Conservation (phyloP, 2,113 vertebrate species). For the Ariopsis seemanni region DNA sequence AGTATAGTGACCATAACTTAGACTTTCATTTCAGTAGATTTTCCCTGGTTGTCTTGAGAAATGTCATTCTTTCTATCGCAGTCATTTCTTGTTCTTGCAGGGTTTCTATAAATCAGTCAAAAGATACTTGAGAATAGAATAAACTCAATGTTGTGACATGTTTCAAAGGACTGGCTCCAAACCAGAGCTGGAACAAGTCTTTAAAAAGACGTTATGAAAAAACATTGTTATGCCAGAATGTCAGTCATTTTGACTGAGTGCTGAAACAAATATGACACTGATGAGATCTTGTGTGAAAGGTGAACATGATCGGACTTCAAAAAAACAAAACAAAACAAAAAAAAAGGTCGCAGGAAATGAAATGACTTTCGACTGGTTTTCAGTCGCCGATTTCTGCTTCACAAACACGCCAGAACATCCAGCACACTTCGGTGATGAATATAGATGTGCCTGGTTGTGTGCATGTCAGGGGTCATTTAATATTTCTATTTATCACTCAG, state of each 20-base stretch:
- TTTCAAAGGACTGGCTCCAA: neutral
- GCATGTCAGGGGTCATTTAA: slow-evolving; percentile 74
- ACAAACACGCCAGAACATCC: slow-evolving; percentile 8
- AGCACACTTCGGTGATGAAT: slow-evolving; percentile 27
- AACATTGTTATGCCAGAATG: neutral
- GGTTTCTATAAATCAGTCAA: slow-evolving; percentile 9
- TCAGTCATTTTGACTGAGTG: neutral
- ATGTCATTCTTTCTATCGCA: neutral
- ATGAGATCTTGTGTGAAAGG: neutral
- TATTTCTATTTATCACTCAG: slow-evolving; percentile 85
- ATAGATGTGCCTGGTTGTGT: slow-evolving; percentile 41
- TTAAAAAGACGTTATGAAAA: too few relatives aligned
- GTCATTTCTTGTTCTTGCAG: neutral
- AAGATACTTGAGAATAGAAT: neutral
- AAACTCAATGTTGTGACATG: neutral
- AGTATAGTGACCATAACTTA: neutral
- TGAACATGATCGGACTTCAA: neutral
- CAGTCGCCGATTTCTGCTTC: neutral
- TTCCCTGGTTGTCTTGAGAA: neutral
- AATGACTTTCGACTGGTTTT: neutral
- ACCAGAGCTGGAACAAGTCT: neutral
- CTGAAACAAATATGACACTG: neutral
- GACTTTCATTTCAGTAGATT: neutral
- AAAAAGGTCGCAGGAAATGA: neutral
- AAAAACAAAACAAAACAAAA: too few relatives aligned